Evolutionary conservation across 2,888 invertebrate species (phyloP), one percentile per base, ranked within the genome.

Genomic region (Drosophila infuscata): DNA sequence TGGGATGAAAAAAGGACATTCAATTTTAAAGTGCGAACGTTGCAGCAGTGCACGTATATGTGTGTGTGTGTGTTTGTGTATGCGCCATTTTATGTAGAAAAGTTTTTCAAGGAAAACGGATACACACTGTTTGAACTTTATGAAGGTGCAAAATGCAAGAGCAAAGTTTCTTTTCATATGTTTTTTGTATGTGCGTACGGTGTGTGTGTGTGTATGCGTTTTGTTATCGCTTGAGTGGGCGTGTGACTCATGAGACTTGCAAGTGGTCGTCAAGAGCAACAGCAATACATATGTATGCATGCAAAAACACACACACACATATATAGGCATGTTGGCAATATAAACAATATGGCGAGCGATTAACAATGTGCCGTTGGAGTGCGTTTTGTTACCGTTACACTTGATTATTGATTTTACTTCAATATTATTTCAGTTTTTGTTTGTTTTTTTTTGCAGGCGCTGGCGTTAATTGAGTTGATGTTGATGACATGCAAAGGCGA

Each of bases 21-120:
- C 46, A 67, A 72, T 66, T 80, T 54, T 51, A 60, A 76, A 70
- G 66, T 65, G 5, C 30, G 52, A 51, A 30, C 71, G 57, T 56
- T 89, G 85, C 88, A 89, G 67, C 57, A 64, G 25, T 74, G 89
- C 82, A 83, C 6, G 35, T 25, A 30, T 38, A 32, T 57, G 54
- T 54, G 52, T 32, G 29, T 60, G 49, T 52, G 58, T 56, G 62
- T 62, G 67, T 63, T 43, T 51, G 70, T 72, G 58, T 69, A 54
- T 72, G 54, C 64, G 72, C 65, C 60, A 54, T 66, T 78, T 66
- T 83, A 71, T 71, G 74, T 67, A 68, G 60, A 72, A 77, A 81
- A 85, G 70, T 83, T 91, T 79, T 88, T 86, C 86, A 88, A 87
- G 91, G 90, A 91, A 90, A 88, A 90, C 87, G 87, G 88, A 88